Base-by-base conservation (phyloP, 2,888 invertebrate species). In the Tiliacea citrago region DNA sequence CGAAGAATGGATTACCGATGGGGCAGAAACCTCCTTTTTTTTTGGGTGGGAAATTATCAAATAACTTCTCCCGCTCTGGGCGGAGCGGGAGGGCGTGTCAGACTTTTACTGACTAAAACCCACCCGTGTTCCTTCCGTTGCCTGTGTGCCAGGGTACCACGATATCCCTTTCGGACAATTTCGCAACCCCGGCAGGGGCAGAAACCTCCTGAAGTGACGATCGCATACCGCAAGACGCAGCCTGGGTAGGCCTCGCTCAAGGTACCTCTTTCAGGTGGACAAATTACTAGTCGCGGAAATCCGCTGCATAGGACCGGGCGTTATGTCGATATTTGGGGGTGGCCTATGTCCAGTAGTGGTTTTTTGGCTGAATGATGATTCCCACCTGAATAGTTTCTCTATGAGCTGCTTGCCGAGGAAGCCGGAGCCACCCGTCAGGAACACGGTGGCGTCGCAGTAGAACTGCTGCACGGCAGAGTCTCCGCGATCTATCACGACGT, bases 331-430 rank as follows among this genome's bases (percentile, higher is more conserved):
- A 5, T 18, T 29, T 9, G 5, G 29, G 9, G 13, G 55, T 13
- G 10, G 45, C 7, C 16, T 24, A 7, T 12, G 24, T 29, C 45
- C 0, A 62, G 62, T 6, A 62, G 62, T 18, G 24, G n/a, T 16
- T 7, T 13, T 13, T 9, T 4, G 5, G 0, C 10, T 53, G 16
- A 66, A n/a, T n/a, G 45, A 71, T 18, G 45, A 9, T 13, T 6
- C 42, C 80, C 63, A 89, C 90, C 89, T 87, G 60, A 86, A 95
- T 47, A 99, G 94, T 94, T 99, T 99, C 93, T 99, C 99, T 0
- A 99, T 95, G n/a, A 99, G 94, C 0, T 98, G 98, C 95, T 99
- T 99, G 60, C 99, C 99, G 91, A 99, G 96, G 92, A 99, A 99
- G 7, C 99, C 99, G 0, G 98, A 98, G 16, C 98, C 98, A 2